These are phyloP conservation scores for Volucella bombylans DNA, from an alignment of 2,888 invertebrate species.

Conservation along the genomic window DNA sequence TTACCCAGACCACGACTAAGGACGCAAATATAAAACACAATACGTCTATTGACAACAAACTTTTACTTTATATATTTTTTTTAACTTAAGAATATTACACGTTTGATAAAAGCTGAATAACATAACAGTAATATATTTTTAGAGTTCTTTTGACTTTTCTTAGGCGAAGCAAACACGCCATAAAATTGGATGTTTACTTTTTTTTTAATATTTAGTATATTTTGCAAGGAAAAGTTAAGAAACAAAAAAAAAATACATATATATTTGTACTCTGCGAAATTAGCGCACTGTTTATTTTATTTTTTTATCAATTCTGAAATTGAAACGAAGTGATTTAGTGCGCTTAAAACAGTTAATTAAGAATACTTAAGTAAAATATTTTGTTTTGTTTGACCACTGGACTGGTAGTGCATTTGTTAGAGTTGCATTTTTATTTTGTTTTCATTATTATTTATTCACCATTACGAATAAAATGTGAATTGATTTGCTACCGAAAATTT, in stretches of 20 bases:
- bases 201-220: constrained; percentile 22
- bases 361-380: constrained; percentile 3
- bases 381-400: constrained; percentile 3
- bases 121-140: constrained; percentile 21
- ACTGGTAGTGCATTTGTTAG: neutral
- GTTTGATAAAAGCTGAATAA: constrained; percentile 10
- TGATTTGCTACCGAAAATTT: too few species aligned
- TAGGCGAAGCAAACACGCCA: constrained; percentile 8
- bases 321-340: neutral
- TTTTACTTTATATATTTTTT: constrained; percentile 12
- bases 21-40: constrained; percentile 87
- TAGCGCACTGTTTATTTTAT: constrained; percentile 33
- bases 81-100: constrained; percentile 21
- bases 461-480: too few species aligned
- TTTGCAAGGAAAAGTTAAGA: constrained; percentile 9
- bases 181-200: constrained; percentile 33
- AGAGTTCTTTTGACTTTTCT: constrained; percentile 17
- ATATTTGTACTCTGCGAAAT: constrained; percentile 9
- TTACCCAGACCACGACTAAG: constrained; percentile 93
- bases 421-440: too few species aligned
- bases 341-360: constrained; percentile 14
- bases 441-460: neutral
- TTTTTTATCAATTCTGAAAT: neutral
- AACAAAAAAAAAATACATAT: neutral
- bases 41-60: constrained; percentile 22